Evolutionary conservation across 1,140 invertebrate species (phyloP).

Genomic region (Probaryconus sp.): DNA sequence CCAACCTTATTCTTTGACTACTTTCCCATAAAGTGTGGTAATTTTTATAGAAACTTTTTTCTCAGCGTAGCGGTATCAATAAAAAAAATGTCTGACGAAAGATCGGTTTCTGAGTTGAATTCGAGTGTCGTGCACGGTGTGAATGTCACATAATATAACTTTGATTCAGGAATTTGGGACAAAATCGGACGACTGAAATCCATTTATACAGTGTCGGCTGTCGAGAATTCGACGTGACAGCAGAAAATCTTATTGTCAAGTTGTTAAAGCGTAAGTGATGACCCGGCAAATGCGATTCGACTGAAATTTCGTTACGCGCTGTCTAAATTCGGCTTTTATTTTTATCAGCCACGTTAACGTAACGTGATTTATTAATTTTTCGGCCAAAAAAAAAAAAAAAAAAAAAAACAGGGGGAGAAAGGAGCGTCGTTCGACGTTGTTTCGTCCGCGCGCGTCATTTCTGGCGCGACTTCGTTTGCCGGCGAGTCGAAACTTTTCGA

Average conservation of each 20-base stretch:
- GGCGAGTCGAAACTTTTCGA: slow-evolving; percentile 1
- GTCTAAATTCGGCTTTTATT: slow-evolving; percentile 1
- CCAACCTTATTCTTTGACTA: no score
- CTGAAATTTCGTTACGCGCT: not conserved
- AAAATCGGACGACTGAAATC: no score
- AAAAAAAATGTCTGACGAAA: not conserved
- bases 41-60: no score
- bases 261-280: slow-evolving; percentile 11
- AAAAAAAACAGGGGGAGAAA: no score
- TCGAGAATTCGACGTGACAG: slow-evolving; percentile 4
- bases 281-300: slow-evolving; percentile 11
- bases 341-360: slow-evolving; percentile 6
- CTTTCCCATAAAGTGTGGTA: no score
- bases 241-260: slow-evolving; percentile 21
- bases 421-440: not conserved
- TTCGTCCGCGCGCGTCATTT: slow-evolving; percentile 21
- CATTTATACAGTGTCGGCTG: slow-evolving; percentile 8
- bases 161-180: slow-evolving; percentile 7
- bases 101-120: slow-evolving; percentile 10
- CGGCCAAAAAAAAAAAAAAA: no score
- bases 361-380: not conserved
- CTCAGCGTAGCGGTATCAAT: no score
- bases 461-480: not conserved
- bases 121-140: not conserved
- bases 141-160: slow-evolving; percentile 7